These are phyloP conservation scores for Dendronephthya gigantea DNA, from an alignment of 64 coral and sea anemone genomes.

Conservation along the genomic window DNA sequence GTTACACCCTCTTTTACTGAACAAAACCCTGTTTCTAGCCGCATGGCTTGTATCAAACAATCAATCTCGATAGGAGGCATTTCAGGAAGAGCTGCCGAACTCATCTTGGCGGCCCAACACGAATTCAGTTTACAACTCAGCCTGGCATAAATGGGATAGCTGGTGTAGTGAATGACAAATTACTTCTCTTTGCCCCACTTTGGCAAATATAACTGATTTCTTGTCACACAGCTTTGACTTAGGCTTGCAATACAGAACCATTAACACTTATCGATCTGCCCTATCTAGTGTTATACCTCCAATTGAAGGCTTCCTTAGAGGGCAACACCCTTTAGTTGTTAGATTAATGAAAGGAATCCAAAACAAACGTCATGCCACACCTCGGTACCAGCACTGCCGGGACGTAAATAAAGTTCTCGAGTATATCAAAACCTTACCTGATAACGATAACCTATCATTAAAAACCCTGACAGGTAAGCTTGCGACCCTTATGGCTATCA, in stretches of 20 bases:
- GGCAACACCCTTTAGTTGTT: constrained; percentile 26
- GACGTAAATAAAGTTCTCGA: neutral
- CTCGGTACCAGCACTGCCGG: constrained; percentile 29
- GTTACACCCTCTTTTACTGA: neutral
- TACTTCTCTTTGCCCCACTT: constrained; percentile 47
- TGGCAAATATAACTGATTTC: constrained; percentile 30
- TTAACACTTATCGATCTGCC: constrained; percentile 59
- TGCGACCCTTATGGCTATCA: neutral
- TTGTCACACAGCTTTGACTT: constrained; percentile 20
- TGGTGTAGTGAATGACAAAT: constrained; percentile 42
- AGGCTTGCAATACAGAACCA: constrained; percentile 36
- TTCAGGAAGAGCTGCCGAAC: neutral
- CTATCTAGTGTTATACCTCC: constrained; percentile 20
- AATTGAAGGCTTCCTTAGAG: constrained; percentile 11
- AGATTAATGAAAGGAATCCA: constrained; percentile 34
- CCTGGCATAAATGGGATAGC: constrained; percentile 42
- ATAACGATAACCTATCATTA: neutral
- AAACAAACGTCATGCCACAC: constrained; percentile 4
- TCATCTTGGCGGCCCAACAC: constrained; percentile 22
- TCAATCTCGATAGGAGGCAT: neutral
- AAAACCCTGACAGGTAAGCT: constrained; percentile 11
- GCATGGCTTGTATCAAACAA: neutral
- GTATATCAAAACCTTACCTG: neutral
- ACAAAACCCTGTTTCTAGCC: neutral
- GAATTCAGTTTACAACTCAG: constrained; percentile 26